Evolutionary conservation across 2,113 vertebrate species (phyloP).

Genomic region (Eulemur rufifrons): DNA sequence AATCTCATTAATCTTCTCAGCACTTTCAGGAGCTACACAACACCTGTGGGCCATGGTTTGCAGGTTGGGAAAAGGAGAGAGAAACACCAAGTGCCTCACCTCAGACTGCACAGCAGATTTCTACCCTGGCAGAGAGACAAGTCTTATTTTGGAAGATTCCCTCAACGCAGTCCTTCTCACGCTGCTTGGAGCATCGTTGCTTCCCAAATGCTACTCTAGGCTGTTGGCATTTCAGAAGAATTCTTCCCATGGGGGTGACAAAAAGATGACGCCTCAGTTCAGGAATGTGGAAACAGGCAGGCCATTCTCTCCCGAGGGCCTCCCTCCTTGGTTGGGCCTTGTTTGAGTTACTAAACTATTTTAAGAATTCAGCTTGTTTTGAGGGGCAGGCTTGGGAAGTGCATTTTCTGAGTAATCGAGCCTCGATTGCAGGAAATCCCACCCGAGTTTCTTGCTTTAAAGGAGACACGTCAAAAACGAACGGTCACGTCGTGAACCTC

Average conservation of each 20-base stretch:
- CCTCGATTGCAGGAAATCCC: rapidly evolving
- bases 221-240: not conserved
- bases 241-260: not conserved
- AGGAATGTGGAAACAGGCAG: not conserved
- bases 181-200: rapidly evolving
- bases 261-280: not conserved
- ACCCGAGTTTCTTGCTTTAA: not conserved
- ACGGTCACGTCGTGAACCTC: not conserved
- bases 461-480: not conserved
- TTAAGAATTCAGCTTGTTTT: not conserved
- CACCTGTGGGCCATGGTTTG: not conserved
- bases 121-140: not conserved
- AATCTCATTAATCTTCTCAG: not conserved
- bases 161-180: not conserved
- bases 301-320: not conserved
- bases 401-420: not conserved
- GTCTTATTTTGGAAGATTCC: not conserved
- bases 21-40: rapidly evolving
- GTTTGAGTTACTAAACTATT: not conserved
- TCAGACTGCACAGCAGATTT: not conserved
- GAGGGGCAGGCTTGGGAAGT: rapidly evolving
- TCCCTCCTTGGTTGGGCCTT: not conserved
- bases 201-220: not conserved
- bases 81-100: not conserved
- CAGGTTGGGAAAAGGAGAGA: not conserved